Conservation (phyloP, 2,113 vertebrate genomes). For the Gymnobelideus leadbeateri region DNA sequence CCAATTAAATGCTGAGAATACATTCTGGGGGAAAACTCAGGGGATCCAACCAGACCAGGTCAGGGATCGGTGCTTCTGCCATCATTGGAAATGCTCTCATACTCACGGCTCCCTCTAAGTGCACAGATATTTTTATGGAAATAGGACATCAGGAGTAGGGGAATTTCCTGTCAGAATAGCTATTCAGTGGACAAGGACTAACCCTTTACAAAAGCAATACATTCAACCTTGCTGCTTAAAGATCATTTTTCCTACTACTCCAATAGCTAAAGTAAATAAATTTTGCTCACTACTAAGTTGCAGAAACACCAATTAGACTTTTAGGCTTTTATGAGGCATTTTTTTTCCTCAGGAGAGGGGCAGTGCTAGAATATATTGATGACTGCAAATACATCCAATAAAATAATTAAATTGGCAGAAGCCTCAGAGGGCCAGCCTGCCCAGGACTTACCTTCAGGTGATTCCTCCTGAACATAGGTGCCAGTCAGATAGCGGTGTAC, state of each 20-base stretch:
- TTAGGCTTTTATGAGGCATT: neutral
- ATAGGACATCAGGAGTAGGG: neutral
- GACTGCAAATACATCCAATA: neutral
- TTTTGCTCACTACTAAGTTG: neutral
- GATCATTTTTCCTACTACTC: neutral
- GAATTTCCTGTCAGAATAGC: slow-evolving; percentile 2
- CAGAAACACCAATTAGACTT: rapidly evolving
- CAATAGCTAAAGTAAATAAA: rapidly evolving
- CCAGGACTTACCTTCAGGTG: slow-evolving; percentile 92
- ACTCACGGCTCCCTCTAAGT: neutral
- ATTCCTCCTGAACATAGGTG: slow-evolving; percentile 98
- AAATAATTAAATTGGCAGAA: neutral
- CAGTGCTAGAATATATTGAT: neutral
- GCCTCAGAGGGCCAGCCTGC: neutral
- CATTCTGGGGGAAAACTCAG: neutral
- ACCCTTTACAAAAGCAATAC: neutral
- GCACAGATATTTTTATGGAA: neutral
- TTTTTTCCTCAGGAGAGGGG: neutral
- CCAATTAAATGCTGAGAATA: neutral
- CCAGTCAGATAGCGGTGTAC: slow-evolving; percentile 98
- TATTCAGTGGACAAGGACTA: neutral
- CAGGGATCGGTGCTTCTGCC: neutral
- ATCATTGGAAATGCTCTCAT: neutral
- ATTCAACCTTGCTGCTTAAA: rapidly evolving
- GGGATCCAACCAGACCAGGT: neutral